Evolutionary conservation across 35 echinoderm and acorn worm genomes (phyloP).

Genomic region (Lytechinus variegatus): DNA sequence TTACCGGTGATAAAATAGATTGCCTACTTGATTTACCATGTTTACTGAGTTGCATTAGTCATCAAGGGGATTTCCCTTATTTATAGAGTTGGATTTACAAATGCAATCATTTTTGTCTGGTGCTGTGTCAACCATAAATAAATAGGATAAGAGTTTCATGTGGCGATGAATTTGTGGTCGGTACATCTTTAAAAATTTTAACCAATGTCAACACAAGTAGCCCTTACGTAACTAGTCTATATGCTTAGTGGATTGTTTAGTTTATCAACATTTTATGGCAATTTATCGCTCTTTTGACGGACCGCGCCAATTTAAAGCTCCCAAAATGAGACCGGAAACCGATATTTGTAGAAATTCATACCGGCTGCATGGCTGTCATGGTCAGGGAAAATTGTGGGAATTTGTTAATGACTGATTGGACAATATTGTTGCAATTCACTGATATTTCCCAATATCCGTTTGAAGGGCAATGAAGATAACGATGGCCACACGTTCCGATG

Average conservation of each 20-base stretch:
- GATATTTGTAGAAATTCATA: background rate
- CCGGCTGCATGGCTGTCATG: background rate
- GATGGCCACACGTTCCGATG: background rate
- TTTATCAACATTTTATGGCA: background rate
- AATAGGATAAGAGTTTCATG: background rate
- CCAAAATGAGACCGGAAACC: background rate
- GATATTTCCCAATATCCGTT: constrained; percentile 10
- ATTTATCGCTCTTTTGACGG: background rate
- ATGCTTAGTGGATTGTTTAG: background rate
- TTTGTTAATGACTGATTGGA: background rate
- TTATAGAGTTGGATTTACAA: background rate
- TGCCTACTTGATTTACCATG: background rate
- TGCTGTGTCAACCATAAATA: background rate
- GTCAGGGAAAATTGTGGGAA: background rate
- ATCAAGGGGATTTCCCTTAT: background rate
- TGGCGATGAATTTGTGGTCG: background rate
- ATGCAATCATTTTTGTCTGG: background rate
- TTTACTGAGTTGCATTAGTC: background rate
- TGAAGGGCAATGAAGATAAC: background rate
- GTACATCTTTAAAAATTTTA: background rate
- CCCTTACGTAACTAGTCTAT: background rate
- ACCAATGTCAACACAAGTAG: background rate
- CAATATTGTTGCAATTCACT: background rate
- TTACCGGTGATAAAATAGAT: background rate
- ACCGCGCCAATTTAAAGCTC: background rate